Evolutionary conservation across 2,113 vertebrate genomes (phyloP).

Genomic region (human (Homo sapiens)): GRCh38 chr9:32664501-32665000

Average conservation of each 20-base stretch:
- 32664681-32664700: too few species aligned
- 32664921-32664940: background rate
- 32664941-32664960: background rate
- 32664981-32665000: background rate
- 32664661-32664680: background rate
- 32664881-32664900: background rate
- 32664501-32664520: conserved; percentile 17
- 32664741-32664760: too few species aligned
- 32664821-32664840: too few species aligned
- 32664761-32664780: too few species aligned
- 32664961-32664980: background rate
- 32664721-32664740: too few species aligned
- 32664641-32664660: background rate
- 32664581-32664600: background rate
- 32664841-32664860: too few species aligned
- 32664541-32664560: background rate
- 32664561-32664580: background rate
- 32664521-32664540: background rate
- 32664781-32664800: too few species aligned
- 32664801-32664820: too few species aligned
- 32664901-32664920: too few species aligned
- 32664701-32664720: too few species aligned
- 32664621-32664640: background rate
- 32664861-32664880: background rate
- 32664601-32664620: conserved; percentile 12